Conservation (phyloP, 2,797 vertebrate genomes). For the Morus bassanus region DNA sequence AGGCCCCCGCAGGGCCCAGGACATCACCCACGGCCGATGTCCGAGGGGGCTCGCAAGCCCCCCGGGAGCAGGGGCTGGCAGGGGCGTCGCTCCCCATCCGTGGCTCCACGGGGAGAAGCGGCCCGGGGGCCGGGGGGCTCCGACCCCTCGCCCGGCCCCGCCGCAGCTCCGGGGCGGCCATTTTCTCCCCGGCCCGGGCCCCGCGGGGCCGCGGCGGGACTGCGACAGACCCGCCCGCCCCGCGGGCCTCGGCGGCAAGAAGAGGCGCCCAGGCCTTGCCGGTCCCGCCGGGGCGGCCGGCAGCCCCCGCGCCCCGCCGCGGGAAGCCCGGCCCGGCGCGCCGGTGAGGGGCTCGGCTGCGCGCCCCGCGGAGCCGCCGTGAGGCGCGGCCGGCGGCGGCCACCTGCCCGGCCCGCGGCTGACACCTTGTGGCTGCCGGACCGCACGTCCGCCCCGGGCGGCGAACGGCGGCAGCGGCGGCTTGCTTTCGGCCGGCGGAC, state of each 20-base stretch:
- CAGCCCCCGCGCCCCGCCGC: too few species aligned
- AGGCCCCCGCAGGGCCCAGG: too few species aligned
- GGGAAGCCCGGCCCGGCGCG: background rate
- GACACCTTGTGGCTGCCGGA: conserved; percentile 60
- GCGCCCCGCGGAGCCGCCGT: background rate
- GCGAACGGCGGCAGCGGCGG: background rate
- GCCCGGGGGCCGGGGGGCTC: accelerated
- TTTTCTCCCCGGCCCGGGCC: background rate
- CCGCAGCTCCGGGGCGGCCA: background rate
- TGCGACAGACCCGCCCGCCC: background rate
- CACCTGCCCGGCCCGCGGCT: conserved; percentile 58
- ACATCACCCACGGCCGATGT: accelerated
- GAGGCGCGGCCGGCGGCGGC: background rate
- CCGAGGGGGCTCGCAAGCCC: accelerated
- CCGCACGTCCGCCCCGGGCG: background rate
- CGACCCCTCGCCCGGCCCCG: accelerated
- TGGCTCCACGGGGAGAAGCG: accelerated
- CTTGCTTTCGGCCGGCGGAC: too few species aligned
- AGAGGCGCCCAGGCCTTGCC: accelerated
- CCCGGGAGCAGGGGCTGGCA: background rate
- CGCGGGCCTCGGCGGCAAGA: too few species aligned
- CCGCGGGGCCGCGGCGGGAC: background rate
- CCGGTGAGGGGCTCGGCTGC: background rate
- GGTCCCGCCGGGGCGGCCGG: too few species aligned
- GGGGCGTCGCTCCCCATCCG: accelerated